Percentiles rank a stretch among this genome's conserved stretches.
These are phyloP conservation scores for Sialis lutaria DNA, from an alignment of 2,888 invertebrate species.

Conservation along the genomic window DNA sequence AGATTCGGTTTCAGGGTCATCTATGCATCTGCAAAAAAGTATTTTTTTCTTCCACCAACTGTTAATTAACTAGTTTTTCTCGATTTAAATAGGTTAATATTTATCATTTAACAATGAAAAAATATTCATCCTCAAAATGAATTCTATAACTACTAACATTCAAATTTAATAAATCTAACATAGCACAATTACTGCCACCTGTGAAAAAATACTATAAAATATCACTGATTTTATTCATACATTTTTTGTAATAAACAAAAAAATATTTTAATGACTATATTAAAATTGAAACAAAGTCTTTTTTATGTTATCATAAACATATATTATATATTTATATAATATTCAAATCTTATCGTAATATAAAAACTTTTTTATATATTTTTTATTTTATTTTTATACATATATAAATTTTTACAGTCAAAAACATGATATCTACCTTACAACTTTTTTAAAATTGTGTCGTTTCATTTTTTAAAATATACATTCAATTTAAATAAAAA, in stretches of 20 bases:
- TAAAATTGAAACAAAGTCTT: conserved; percentile 6
- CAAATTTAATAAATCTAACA: not conserved
- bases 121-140: not conserved
- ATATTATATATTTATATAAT: not conserved
- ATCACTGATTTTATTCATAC: conserved; percentile 20
- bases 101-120: not conserved
- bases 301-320: conserved; percentile 3
- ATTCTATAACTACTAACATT: not conserved
- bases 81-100: no score
- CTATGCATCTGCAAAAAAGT: no score
- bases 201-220: conserved; percentile 25
- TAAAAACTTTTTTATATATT: conserved; percentile 5
- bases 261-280: conserved; percentile 2
- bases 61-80: no score
- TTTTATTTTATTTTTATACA: conserved; percentile 2
- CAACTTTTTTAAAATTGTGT: not conserved
- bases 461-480: no score
- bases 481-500: no score
- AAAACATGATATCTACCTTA: not conserved
- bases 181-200: conserved; percentile 5
- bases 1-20: no score
- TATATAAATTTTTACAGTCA: conserved; percentile 1
- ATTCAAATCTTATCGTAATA: conserved; percentile 3
- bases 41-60: no score
- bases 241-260: conserved; percentile 1